Conservation (phyloP, 2,888 invertebrate species). For the Hydraecia micacea region DNA sequence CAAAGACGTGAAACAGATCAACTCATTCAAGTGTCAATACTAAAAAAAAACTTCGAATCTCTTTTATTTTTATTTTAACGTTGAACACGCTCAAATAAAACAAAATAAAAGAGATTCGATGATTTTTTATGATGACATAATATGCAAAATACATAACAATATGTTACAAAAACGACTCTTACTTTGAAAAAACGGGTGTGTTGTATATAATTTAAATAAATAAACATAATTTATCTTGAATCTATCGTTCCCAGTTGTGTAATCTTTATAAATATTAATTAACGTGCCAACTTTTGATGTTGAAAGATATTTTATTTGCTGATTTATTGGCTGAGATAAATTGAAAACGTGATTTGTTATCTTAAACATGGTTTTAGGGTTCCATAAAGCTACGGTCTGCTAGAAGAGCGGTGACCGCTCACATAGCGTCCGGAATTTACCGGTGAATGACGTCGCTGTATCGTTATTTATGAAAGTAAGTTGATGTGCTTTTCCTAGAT, state of each 20-base stretch:
- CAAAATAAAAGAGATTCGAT: no score
- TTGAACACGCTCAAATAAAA: no score
- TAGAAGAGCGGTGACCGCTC: no score
- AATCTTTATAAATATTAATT: constrained; percentile 23
- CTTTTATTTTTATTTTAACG: no score
- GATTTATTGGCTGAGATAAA: not conserved
- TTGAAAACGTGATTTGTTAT: constrained; percentile 20
- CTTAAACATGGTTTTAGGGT: not conserved
- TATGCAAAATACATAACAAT: not conserved
- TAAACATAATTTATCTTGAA: constrained; percentile 13
- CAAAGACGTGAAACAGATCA: no score
- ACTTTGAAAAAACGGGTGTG: constrained; percentile 10
- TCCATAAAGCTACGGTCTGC: not conserved
- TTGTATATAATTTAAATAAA: constrained; percentile 20
- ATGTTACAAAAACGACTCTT: constrained; percentile 25
- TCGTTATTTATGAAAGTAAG: no score
- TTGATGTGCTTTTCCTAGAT: no score
- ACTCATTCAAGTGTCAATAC: no score
- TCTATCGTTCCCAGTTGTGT: not conserved
- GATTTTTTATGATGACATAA: not conserved
- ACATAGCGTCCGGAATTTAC: no score
- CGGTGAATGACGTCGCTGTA: no score
- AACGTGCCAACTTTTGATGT: not conserved
- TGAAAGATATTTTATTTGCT: not conserved
- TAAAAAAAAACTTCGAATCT: no score